Base-by-base conservation (phyloP, 2,888 invertebrate genomes). In the Apamea anceps region DNA sequence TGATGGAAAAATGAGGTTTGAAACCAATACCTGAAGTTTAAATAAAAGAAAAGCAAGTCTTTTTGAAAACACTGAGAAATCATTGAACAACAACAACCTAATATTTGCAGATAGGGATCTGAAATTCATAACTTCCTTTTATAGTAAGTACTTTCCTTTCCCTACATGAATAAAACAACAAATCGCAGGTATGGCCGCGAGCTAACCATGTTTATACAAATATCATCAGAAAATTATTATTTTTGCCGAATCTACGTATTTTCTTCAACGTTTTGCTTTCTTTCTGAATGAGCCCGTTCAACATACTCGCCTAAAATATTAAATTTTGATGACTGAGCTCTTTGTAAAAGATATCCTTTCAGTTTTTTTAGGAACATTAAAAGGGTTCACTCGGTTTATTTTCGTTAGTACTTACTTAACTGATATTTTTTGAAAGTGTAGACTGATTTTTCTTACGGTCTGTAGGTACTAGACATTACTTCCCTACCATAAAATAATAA, bases 291-390 rank as follows among this genome's bases (percentile, higher is more conserved):
- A 63, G 63, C 63, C 65, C 21, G n/a, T 82, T 68, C 71, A 51
- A 57, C 25, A 78, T 15, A 65, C 48, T 71, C 12, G 18, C 37
- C 65, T 75, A 63, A 86, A 86, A 83, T 83, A 85, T 82, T 76
- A 71, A 63, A 57, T 82, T 85, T 79, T 79, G 63, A 82, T 85
- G 75, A 75, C 79, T 73, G 72, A 12, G 37, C 54, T 57, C 51
- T 79, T 82, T 85, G 71, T 79, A 54, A 48, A 37, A 62, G 74
- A 82, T 76, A 82, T 82, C 51, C 79, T 85, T 85, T 79, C 73
- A 73, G 42, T 67, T 73, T 74, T 51, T 28, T 67, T 72, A 57
- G 15, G 37, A 48, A 75, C 65, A 72, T 81, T 85, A 65, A 75
- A 10, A 68, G 72, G 74, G 37, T 51, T 74, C 51, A n/a, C 73